phyloP scores from a whole-genome alignment of 2,888 invertebrate species.

The Seira sanloemensis region DNA sequence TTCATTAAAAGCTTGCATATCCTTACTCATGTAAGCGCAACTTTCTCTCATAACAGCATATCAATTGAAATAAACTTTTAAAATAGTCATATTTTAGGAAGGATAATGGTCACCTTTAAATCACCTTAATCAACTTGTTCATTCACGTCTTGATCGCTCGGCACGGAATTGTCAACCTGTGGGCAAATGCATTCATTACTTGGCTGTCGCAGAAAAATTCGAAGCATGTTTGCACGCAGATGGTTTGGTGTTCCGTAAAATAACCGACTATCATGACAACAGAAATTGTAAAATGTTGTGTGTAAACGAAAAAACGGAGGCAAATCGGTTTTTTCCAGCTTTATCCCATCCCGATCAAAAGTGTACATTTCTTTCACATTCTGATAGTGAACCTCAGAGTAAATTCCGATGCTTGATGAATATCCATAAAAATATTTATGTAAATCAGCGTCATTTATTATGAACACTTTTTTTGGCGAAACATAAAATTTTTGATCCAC shows the following conservation, averaged over 20 bases:
- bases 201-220: too few relatives aligned
- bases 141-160: too few relatives aligned
- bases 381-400: neutral
- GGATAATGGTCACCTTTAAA: too few relatives aligned
- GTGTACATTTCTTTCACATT: neutral
- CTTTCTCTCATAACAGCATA: too few relatives aligned
- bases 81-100: too few relatives aligned
- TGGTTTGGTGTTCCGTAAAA: neutral
- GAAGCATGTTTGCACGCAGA: neutral
- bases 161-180: too few relatives aligned
- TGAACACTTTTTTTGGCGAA: neutral
- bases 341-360: neutral
- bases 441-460: neutral
- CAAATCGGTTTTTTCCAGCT: neutral
- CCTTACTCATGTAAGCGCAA: too few relatives aligned
- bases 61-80: too few relatives aligned
- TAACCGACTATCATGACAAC: neutral
- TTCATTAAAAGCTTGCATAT: too few relatives aligned
- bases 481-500: neutral
- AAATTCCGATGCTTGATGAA: neutral
- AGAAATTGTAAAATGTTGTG: neutral
- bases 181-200: too few relatives aligned
- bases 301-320: too few relatives aligned
- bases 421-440: neutral
- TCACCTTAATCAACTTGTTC: too few relatives aligned